A percentile compares a stretch with the other conserved stretches of the same genome.
Conservation (phyloP, 2,888 invertebrate genomes). For the Lepidocyrtoides sp. region DNA sequence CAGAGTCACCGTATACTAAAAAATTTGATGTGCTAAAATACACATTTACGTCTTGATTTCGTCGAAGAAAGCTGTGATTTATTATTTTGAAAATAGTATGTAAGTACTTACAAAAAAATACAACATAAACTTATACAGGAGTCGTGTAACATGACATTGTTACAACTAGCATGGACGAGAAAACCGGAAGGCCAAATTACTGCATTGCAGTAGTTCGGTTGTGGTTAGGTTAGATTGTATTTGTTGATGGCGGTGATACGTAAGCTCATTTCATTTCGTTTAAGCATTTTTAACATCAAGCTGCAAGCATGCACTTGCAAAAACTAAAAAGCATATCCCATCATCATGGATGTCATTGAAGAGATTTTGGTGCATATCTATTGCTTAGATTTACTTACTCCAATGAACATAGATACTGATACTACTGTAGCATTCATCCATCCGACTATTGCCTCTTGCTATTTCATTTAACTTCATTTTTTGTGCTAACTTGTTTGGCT, state of each 20-base stretch:
- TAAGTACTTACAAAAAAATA: not conserved
- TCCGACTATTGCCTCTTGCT: conserved; percentile 4
- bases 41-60: too few species aligned
- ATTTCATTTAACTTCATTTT: not conserved
- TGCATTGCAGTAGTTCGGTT: conserved; percentile 52
- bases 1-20: too few species aligned
- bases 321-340: not conserved
- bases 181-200: conserved; percentile 43
- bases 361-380: not conserved
- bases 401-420: too few species aligned
- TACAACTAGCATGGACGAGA: not conserved
- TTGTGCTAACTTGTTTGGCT: not conserved
- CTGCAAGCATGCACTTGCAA: conserved; percentile 11
- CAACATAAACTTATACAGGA: not conserved
- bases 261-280: not conserved
- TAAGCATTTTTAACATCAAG: conserved; percentile 3
- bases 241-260: conserved; percentile 2
- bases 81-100: too few species aligned
- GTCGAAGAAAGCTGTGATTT: too few species aligned
- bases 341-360: not conserved
- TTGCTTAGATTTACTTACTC: too few species aligned
- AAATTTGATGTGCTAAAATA: too few species aligned
- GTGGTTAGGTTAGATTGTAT: not conserved
- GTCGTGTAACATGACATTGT: not conserved
- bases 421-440: too few species aligned